These are phyloP conservation scores for Dendrolimus pini DNA, from an alignment of 2,888 invertebrate species.

Conservation along the genomic window DNA sequence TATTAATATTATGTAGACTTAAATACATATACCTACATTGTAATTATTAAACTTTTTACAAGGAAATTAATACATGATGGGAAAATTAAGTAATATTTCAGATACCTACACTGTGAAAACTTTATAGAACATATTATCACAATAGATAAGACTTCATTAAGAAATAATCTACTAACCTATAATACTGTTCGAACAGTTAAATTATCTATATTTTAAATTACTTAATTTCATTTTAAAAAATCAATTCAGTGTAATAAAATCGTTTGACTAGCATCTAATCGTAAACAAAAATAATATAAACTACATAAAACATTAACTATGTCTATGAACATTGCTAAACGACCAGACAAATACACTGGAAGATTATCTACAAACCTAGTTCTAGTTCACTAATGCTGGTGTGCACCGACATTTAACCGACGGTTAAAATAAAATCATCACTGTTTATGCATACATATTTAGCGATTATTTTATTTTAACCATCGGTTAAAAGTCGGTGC, in stretches of 20 bases:
- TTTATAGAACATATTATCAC: conserved; percentile 44
- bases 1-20: too few relatives aligned
- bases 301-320: conserved; percentile 2
- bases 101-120: too few relatives aligned
- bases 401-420: too few relatives aligned
- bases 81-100: too few relatives aligned
- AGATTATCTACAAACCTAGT: neutral
- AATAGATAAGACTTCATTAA: conserved; percentile 52
- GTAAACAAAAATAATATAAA: conserved; percentile 27
- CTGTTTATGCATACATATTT: too few relatives aligned
- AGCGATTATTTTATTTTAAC: too few relatives aligned
- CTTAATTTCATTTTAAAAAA: conserved; percentile 52
- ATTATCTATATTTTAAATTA: conserved; percentile 38
- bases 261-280: conserved; percentile 73
- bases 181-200: conserved; percentile 64
- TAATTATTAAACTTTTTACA: too few relatives aligned
- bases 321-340: conserved; percentile 6
- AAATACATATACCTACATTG: too few relatives aligned
- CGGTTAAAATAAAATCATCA: too few relatives aligned
- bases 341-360: conserved; percentile 7
- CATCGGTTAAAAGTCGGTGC: too few relatives aligned
- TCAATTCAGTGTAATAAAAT: conserved; percentile 53
- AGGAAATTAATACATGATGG: too few relatives aligned
- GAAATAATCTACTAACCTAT: conserved; percentile 66
- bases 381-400: too few relatives aligned